A percentile compares a stretch with the other conserved stretches of the same genome.
These are phyloP conservation scores for Dryobotodes eremita DNA, from an alignment of 2,888 invertebrate species.

Conservation along the genomic window DNA sequence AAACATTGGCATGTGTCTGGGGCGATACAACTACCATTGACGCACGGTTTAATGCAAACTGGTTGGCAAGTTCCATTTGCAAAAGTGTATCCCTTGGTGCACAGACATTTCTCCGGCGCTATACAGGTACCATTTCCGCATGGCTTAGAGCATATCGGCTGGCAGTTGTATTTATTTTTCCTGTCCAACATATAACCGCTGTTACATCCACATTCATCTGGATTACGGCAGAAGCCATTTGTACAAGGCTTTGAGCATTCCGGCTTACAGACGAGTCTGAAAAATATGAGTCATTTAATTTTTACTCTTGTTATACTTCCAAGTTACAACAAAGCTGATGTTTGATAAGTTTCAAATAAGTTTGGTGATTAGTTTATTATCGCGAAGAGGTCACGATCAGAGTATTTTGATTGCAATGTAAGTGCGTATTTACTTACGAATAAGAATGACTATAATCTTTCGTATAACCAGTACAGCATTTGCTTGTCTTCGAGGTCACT, in stretches of 20 bases:
- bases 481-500: background rate
- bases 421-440: slow-evolving; percentile 13
- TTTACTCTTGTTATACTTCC: background rate
- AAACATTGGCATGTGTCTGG: slow-evolving; percentile 48
- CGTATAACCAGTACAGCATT: slow-evolving; percentile 12
- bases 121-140: slow-evolving; percentile 47
- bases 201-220: slow-evolving; percentile 43
- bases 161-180: slow-evolving; percentile 33
- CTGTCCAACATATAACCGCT: slow-evolving; percentile 28
- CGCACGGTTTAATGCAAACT: slow-evolving; percentile 37
- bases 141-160: slow-evolving; percentile 31
- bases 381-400: background rate
- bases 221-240: slow-evolving; percentile 31
- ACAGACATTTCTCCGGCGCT: slow-evolving; percentile 51
- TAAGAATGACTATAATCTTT: background rate
- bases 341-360: background rate
- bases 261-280: slow-evolving; percentile 17
- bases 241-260: slow-evolving; percentile 14
- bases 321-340: background rate
- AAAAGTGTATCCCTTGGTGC: slow-evolving; percentile 42
- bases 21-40: slow-evolving; percentile 41
- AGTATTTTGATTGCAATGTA: background rate
- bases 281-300: background rate
- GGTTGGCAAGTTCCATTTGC: slow-evolving; percentile 46
- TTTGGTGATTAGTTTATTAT: background rate